These are phyloP conservation scores for Heliocidaris tuberculata DNA, from an alignment of 35 echinoderm and acorn worm species.

Conservation along the genomic window DNA sequence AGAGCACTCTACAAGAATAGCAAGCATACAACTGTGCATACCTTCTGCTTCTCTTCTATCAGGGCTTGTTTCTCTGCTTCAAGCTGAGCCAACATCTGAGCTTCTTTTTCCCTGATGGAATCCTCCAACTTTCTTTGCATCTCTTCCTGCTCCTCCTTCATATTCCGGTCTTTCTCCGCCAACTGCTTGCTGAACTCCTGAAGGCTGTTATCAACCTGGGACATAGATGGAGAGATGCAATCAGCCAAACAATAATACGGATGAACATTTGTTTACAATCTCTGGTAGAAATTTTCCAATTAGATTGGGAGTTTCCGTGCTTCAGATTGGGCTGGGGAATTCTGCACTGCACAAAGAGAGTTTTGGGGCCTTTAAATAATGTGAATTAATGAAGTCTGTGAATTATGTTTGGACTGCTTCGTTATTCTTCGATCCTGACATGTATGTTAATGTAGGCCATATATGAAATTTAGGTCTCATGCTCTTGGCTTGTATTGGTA, in stretches of 20 bases:
- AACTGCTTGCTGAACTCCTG: constrained; percentile 73
- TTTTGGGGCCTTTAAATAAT: too few relatives aligned
- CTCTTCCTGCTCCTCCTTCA: constrained; percentile 65
- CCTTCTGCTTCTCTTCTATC: constrained; percentile 59
- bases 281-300: neutral
- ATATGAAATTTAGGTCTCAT: too few relatives aligned
- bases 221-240: neutral
- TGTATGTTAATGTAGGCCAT: too few relatives aligned
- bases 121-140: constrained; percentile 66
- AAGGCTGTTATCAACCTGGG: constrained; percentile 48
- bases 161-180: constrained; percentile 81
- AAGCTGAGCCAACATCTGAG: constrained; percentile 80
- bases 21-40: neutral
- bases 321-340: too few relatives aligned
- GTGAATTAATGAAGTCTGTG: too few relatives aligned
- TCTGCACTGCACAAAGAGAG: too few relatives aligned
- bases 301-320: too few relatives aligned
- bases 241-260: neutral
- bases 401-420: too few relatives aligned
- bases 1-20: neutral
- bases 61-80: constrained; percentile 65
- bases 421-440: too few relatives aligned
- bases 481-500: too few relatives aligned
- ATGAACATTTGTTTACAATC: neutral
- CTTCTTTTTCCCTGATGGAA: constrained; percentile 76